A percentile compares a stretch with the other conserved stretches of the same genome.
These are phyloP conservation scores for Dicaeum eximium DNA, from an alignment of 2,113 vertebrate genomes.

Conservation along the genomic window DNA sequence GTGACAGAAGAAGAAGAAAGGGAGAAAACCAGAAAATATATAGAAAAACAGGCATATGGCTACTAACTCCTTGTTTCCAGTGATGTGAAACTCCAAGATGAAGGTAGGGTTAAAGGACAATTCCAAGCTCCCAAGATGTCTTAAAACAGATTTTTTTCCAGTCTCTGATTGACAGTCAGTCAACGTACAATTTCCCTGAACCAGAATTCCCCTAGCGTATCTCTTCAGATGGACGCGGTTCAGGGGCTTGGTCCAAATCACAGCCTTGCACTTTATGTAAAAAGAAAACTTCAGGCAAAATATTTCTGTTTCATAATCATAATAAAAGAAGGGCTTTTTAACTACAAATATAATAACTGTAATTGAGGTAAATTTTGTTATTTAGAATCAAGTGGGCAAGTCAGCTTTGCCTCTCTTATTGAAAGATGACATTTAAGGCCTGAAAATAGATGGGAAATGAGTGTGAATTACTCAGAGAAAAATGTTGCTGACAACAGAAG, in stretches of 20 bases:
- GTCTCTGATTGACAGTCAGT: background rate
- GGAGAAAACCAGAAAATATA: background rate
- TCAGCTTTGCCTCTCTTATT: background rate
- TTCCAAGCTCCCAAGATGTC: background rate
- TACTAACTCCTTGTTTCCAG: background rate
- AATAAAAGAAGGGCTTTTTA: background rate
- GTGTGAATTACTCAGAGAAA: slow-evolving; percentile 15
- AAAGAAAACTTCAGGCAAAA: background rate
- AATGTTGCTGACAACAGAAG: background rate
- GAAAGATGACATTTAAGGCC: slow-evolving; percentile 24
- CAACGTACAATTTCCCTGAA: background rate
- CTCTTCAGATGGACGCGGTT: background rate
- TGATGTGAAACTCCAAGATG: background rate
- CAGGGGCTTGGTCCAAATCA: background rate
- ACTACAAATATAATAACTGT: slow-evolving; percentile 20
- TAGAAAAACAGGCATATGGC: background rate
- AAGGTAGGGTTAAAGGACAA: background rate
- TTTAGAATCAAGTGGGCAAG: background rate
- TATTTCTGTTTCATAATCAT: background rate
- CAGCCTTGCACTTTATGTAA: background rate
- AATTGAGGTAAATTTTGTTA: slow-evolving; percentile 43
- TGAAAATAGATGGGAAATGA: slow-evolving; percentile 17
- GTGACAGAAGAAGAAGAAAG: background rate
- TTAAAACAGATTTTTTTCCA: background rate
- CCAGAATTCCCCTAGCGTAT: background rate